Conservation (phyloP, 2,888 invertebrate genomes). For the Pammene fasciana region DNA sequence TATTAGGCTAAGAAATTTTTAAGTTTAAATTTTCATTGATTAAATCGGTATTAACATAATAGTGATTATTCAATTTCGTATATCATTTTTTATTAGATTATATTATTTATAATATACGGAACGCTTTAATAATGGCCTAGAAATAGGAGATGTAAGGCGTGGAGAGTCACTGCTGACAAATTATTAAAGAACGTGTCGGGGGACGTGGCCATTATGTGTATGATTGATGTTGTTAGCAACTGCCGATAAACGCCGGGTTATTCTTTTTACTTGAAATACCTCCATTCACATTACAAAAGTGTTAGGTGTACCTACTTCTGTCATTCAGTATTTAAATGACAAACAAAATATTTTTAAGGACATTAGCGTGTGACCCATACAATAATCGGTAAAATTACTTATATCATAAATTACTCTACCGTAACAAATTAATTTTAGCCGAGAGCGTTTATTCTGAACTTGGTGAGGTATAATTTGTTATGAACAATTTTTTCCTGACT, state of each 20-base stretch:
- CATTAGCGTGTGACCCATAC: background rate
- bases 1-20: no score
- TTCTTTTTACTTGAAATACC: conserved; percentile 49
- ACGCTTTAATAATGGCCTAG: background rate
- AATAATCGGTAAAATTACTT: conserved; percentile 1
- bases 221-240: conserved; percentile 78
- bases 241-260: conserved; percentile 66
- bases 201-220: conserved; percentile 73
- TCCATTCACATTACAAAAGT: background rate
- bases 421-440: conserved; percentile 10
- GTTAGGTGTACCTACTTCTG: background rate
- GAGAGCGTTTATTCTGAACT: background rate
- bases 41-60: no score
- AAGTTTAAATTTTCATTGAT: no score
- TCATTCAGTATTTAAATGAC: background rate
- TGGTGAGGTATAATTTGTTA: background rate
- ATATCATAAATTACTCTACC: conserved; percentile 7
- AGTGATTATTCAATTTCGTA: no score
- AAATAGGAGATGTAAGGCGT: conserved; percentile 60
- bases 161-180: conserved; percentile 77
- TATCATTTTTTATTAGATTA: no score
- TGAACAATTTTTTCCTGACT: background rate
- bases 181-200: conserved; percentile 81
- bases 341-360: background rate
- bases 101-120: no score